Evolutionary conservation across 2,888 invertebrate genomes (phyloP), one percentile per base, ranked within the genome.

Genomic region (Ornithoptera priamus): DNA sequence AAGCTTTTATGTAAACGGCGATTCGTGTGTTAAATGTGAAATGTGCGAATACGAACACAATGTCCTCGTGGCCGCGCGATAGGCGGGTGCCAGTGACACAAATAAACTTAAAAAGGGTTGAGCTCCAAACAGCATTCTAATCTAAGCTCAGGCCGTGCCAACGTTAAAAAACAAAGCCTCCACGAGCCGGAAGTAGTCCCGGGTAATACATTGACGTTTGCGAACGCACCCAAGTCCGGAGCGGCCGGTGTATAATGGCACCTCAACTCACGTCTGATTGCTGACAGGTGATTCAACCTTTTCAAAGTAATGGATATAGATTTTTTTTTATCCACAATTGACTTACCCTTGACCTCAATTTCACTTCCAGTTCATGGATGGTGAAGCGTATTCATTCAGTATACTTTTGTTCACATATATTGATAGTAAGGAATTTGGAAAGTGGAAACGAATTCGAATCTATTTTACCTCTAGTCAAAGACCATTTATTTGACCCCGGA

Each of bases 171-270:
- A 70, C 56, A 60, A 63, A 59, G 56, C 56, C 53, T 2, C 18
- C 60, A 18, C 60, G 64, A 70, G 67, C 70, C 67, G 70, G 70
- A 67, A 70, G 67, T 59, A 42, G 36, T 70, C 62, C 62, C 60
- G 56, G 24, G 39, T 39, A 69, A 63, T 24, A 64, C 64, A 66
- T 70, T 66, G 39, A 63, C 53, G 70, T 64, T 67, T 70, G 64
- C 66, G 59, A 67, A 70, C 70, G 67, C 64, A 67, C 70, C 70
- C 61, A 64, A 63, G 56, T 30, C 50, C 50, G 24, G 66, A 67
- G 59, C 62, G 65, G 62, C 50, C 30, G 20, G 39, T 24, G 53
- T 62, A 66, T 69, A 70, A 70, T 67, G 61, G 63, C 24, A 24
- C 30, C 50, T 63, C 22, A 24, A 24, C 6, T 30, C 22, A 24